phyloP scores from a whole-genome alignment of 2,113 vertebrate genomes.

The Ceyx margarethae region DNA sequence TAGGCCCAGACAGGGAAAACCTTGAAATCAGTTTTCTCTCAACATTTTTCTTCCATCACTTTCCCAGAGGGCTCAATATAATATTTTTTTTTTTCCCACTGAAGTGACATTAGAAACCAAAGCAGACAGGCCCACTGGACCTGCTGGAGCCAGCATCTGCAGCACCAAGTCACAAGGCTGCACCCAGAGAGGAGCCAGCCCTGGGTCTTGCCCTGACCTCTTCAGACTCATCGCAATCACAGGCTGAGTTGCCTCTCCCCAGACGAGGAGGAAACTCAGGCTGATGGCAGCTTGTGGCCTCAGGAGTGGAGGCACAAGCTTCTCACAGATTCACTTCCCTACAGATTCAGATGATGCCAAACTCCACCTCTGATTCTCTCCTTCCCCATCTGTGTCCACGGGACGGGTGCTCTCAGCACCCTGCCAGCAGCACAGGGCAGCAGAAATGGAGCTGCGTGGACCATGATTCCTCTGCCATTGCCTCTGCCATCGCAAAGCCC shows the following conservation, averaged over 20 bases:
- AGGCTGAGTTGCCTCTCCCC: background rate
- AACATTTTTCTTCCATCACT: background rate
- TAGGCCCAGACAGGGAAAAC: background rate
- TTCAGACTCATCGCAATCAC: rapidly evolving
- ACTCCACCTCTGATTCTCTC: background rate
- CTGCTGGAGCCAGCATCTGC: background rate
- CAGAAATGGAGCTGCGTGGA: background rate
- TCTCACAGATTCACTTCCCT: background rate
- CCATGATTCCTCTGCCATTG: rapidly evolving
- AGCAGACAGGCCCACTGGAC: background rate
- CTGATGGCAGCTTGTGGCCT: background rate
- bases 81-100: background rate
- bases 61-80: background rate
- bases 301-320: background rate
- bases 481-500: background rate
- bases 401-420: background rate
- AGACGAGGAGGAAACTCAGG: background rate
- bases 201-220: background rate
- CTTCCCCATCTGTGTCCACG: background rate
- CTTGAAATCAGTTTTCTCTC: background rate
- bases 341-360: background rate
- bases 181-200: background rate
- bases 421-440: rapidly evolving
- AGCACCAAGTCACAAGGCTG: rapidly evolving
- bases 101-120: background rate